phyloP scores from a whole-genome alignment of 2,888 invertebrate species.

The Dasysyrphus tricinctus region DNA sequence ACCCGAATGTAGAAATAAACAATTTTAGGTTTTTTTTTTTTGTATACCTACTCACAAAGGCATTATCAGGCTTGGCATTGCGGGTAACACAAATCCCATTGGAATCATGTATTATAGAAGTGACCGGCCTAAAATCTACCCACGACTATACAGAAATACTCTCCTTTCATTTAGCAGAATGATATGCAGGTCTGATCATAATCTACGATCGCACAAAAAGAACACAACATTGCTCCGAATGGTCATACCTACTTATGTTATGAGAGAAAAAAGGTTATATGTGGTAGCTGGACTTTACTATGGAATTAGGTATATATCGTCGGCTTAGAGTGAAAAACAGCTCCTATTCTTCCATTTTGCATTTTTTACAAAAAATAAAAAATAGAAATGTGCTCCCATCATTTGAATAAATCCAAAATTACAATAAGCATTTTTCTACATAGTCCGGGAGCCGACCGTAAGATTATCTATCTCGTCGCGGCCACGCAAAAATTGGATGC shows the following conservation, averaged over 20 bases:
- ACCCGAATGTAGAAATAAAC: constrained; percentile 39
- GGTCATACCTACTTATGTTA: constrained; percentile 30
- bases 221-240: constrained; percentile 51
- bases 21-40: constrained; percentile 20
- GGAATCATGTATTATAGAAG: constrained; percentile 42
- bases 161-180: constrained; percentile 70
- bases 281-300: constrained; percentile 29
- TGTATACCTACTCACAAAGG: constrained; percentile 32
- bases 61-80: constrained; percentile 1
- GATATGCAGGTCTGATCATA: constrained; percentile 71
- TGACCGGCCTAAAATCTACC: constrained; percentile 48
- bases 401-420: no score
- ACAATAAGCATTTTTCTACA: no score
- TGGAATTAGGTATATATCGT: no score
- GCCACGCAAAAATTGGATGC: no score
- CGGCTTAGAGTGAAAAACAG: no score
- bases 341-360: no score
- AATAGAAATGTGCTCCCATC: no score
- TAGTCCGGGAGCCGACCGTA: no score
- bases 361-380: no score
- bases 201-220: constrained; percentile 63
- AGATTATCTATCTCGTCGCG: no score
- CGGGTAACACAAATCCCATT: constrained; percentile 48
- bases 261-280: constrained; percentile 21
- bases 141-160: constrained; percentile 51